Conservation (phyloP, 2,888 invertebrate species). For the Buathra laborator region DNA sequence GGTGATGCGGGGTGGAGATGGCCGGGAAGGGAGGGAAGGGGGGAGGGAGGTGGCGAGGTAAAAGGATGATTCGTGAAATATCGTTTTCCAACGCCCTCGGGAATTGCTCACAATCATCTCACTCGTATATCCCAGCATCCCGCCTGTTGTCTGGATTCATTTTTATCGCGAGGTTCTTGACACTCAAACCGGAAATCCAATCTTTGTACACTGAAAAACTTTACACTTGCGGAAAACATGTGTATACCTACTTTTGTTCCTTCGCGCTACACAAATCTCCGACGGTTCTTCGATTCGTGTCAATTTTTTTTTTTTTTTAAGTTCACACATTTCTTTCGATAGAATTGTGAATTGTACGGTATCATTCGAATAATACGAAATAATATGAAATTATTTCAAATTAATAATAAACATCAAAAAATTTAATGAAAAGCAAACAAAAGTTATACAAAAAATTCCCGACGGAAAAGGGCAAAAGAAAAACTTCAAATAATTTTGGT, state of each 20-base stretch:
- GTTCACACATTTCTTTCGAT: too few relatives aligned
- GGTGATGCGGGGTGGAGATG: neutral
- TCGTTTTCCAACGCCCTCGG: slow-evolving; percentile 40
- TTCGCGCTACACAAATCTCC: neutral
- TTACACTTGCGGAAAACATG: slow-evolving; percentile 2
- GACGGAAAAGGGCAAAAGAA: too few relatives aligned
- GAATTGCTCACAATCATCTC: slow-evolving; percentile 37
- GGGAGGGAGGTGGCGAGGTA: neutral
- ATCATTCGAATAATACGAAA: too few relatives aligned
- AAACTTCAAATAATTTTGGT: too few relatives aligned
- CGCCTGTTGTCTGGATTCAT: slow-evolving; percentile 31
- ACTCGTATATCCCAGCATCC: slow-evolving; percentile 3
- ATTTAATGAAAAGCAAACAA: too few relatives aligned
- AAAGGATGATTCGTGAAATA: slow-evolving; percentile 60
- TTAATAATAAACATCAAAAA: too few relatives aligned
- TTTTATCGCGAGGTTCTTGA: slow-evolving; percentile 20
- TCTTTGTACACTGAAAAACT: neutral
- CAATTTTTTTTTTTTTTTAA: neutral
- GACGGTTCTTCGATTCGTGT: neutral
- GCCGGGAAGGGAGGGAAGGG: too few relatives aligned
- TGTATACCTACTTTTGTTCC: neutral
- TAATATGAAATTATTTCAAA: too few relatives aligned
- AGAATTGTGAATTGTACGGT: too few relatives aligned
- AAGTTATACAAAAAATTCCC: too few relatives aligned
- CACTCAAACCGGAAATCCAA: slow-evolving; percentile 27